Evolutionary conservation across 64 coral and sea anemone species (phyloP).

Genomic region (Orbicella faveolata): DNA sequence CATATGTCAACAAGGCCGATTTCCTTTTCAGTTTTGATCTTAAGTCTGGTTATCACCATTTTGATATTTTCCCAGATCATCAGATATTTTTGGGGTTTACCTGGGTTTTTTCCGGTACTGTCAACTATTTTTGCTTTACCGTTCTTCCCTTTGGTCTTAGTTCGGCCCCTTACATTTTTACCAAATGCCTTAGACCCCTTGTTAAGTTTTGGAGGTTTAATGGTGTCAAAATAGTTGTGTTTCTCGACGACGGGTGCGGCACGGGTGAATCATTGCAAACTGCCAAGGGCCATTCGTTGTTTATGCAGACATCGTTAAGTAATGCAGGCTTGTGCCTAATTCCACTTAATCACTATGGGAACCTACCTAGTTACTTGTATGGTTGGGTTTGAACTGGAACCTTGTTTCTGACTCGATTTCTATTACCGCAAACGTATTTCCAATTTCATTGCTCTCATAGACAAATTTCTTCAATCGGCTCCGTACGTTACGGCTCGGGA

Average conservation of each 20-base stretch:
- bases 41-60: not conserved
- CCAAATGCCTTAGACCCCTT: conserved; percentile 55
- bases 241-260: conserved; percentile 54
- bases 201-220: conserved; percentile 67
- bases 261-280: not conserved
- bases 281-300: conserved; percentile 28
- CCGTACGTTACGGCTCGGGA: conserved; percentile 49
- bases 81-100: conserved; percentile 54
- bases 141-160: conserved; percentile 37
- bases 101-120: conserved; percentile 21
- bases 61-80: conserved; percentile 39
- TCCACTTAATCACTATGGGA: conserved; percentile 37
- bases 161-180: conserved; percentile 46
- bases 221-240: conserved; percentile 52
- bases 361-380: conserved; percentile 48
- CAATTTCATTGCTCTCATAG: conserved; percentile 19
- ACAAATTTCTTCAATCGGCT: conserved; percentile 47
- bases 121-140: conserved; percentile 43
- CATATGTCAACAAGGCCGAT: conserved; percentile 19
- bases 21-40: conserved; percentile 56
- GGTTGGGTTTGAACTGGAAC: conserved; percentile 56
- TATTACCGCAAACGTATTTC: conserved; percentile 26
- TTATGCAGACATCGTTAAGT: conserved; percentile 30
- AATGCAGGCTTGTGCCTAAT: conserved; percentile 28
- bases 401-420: conserved; percentile 26